Percentiles rank a stretch among this genome's conserved stretches.
Conservation (phyloP, 2,797 vertebrate genomes). For the Mus caroli region DNA sequence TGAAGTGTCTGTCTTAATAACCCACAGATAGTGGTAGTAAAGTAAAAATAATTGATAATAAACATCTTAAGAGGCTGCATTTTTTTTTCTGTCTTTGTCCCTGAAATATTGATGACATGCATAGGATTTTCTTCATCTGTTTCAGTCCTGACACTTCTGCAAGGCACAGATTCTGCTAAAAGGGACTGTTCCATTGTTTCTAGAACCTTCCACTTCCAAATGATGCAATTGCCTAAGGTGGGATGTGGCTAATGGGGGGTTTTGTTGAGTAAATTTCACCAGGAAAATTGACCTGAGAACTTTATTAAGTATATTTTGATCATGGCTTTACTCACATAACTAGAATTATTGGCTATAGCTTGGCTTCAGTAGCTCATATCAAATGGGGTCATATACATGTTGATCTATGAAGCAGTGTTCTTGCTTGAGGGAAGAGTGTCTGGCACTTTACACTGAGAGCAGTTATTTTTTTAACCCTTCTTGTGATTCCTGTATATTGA, state of each 20-base stretch:
- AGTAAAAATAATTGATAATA: constrained; percentile 76
- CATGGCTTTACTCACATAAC: neutral
- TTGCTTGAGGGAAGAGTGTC: neutral
- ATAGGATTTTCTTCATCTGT: constrained; percentile 2
- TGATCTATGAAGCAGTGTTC: neutral
- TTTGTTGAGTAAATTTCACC: neutral
- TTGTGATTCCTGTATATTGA: neutral
- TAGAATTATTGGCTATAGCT: neutral
- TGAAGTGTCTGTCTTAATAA: constrained; percentile 75
- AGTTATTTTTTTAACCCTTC: neutral
- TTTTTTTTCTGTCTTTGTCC: constrained; percentile 53
- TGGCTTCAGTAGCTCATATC: neutral
- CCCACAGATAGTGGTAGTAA: constrained; percentile 64
- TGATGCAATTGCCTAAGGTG: neutral
- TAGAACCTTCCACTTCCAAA: neutral
- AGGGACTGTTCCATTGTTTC: neutral
- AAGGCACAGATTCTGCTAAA: neutral
- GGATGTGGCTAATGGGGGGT: too few species aligned
- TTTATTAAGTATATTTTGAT: neutral
- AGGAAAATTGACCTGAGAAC: neutral
- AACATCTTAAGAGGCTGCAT: constrained; percentile 68
- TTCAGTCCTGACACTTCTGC: constrained; percentile 12
- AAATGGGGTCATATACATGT: neutral
- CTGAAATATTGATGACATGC: constrained; percentile 65
- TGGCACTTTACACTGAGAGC: fast-evolving